Evolutionary conservation across 1,140 invertebrate genomes (phyloP), one percentile per base, ranked within the genome.

Genomic region (Plutomurus gul): DNA sequence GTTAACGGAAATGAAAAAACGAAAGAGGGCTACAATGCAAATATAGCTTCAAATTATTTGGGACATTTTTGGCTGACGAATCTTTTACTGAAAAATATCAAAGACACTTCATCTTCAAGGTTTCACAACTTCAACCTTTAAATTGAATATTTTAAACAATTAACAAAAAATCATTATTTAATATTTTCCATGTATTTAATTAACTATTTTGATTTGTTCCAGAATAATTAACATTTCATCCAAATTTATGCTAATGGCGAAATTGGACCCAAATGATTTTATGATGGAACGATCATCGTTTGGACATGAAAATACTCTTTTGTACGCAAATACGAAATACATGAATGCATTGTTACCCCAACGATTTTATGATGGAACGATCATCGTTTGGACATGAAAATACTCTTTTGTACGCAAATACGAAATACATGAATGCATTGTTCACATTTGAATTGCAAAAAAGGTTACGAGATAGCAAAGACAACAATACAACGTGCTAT

Each of bases 31-130:
- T 30, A 33, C 2, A 49, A 74, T 10, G 27, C 27, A 0, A 16
- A 47, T 8, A 22, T 74, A 3, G 72, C 40, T 27, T 20, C 22
- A 30, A 86, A 86, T 82, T 82, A 86, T 78, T 75, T 86, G 27
- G 87, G 88, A 43, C 88, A 89, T 81, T 89, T 89, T 81, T 83
- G 89, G 7, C 79, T 90, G 18, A 89, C 88, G 4, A 87, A 87
- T 71, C 83, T 88, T 5, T 82, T 90, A 7, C 72, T 86, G 4
- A 85, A 87, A 11, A 75, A 85, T 18, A 71, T 90, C 4, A 86
- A 86, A 77, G 82, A 84, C 27, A 39, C 7, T 30, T 81, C 46
- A 33, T 75, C 75, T 4, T 47, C 40, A 13, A 65, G 56, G 56
- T 65, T 6, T 49, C n/a, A n/a, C n/a, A n/a, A n/a, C n/a, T n/a